phyloP scores from a whole-genome alignment of 2,113 vertebrate genomes.

The Sander vitreus region DNA sequence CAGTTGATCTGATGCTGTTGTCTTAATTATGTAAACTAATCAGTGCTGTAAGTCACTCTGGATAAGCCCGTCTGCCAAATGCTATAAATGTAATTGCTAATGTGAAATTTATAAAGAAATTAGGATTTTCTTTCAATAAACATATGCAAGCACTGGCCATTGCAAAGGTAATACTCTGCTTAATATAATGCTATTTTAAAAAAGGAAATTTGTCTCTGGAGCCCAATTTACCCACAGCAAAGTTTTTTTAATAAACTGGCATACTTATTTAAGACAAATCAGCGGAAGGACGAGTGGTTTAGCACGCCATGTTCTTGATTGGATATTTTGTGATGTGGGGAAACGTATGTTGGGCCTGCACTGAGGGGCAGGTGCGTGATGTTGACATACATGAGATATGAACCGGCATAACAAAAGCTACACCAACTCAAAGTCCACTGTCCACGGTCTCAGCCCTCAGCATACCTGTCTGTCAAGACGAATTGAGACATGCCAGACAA shows the following conservation, averaged over 20 bases:
- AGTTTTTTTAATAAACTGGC: background rate
- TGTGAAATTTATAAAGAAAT: constrained; percentile 1
- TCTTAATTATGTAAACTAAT: constrained; percentile 35
- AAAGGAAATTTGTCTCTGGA: constrained; percentile 19
- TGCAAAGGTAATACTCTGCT: constrained; percentile 3
- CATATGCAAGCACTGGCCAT: background rate
- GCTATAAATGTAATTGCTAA: constrained; percentile 21
- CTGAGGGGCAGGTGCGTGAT: constrained; percentile 43
- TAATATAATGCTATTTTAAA: constrained; percentile 11
- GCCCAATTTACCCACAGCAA: constrained; percentile 13
- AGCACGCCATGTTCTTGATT: constrained; percentile 19
- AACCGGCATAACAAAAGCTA: constrained; percentile 59
- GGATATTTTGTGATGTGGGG: constrained; percentile 44
- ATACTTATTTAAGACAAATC: constrained; percentile 37
- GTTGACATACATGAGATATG: constrained; percentile 60
- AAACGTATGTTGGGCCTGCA: constrained; percentile 31
- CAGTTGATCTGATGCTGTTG: constrained; percentile 23
- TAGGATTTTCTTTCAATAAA: constrained; percentile 8
- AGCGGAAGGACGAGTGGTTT: constrained; percentile 6
- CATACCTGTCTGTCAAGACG: constrained; percentile 67
- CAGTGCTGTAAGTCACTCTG: background rate
- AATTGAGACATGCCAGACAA: constrained; percentile 56
- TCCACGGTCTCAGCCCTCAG: constrained; percentile 49
- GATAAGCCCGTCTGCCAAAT: constrained; percentile 23
- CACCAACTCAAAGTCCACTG: constrained; percentile 28